These are phyloP conservation scores for Dynastes grantii DNA, from an alignment of 2,888 invertebrate genomes.

Conservation along the genomic window DNA sequence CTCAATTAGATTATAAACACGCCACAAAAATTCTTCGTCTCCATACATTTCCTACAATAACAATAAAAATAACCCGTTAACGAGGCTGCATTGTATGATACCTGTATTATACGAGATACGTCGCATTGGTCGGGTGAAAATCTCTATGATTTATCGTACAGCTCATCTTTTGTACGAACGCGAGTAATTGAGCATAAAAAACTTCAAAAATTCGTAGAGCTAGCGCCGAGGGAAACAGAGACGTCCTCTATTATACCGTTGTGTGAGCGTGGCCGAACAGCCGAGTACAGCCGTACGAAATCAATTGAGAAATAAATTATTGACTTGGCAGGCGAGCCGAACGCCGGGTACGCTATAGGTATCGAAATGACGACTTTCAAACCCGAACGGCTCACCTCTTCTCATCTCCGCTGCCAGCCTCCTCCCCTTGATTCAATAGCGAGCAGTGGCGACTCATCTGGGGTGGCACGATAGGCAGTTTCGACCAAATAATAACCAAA, in stretches of 20 bases:
- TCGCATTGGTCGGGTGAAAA: not conserved
- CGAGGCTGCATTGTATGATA: constrained; percentile 24
- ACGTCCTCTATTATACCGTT: not conserved
- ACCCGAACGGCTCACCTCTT: not conserved
- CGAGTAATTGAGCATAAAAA: constrained; percentile 40
- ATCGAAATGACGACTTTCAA: constrained; percentile 20
- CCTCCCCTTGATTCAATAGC: not conserved
- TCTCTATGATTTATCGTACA: constrained; percentile 15
- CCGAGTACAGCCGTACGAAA: constrained; percentile 5
- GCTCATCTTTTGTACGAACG: constrained; percentile 13
- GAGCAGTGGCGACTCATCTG: too few species aligned
- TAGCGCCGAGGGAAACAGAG: not conserved
- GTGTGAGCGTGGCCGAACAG: not conserved
- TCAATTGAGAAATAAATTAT: constrained; percentile 43
- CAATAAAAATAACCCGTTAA: constrained; percentile 40
- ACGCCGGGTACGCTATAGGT: constrained; percentile 5
- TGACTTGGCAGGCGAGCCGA: constrained; percentile 14
- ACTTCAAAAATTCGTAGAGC: constrained; percentile 18
- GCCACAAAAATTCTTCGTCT: not conserved
- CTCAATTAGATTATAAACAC: not conserved
- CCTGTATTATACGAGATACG: not conserved
- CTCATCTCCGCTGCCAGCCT: not conserved
- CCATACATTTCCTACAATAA: not conserved
- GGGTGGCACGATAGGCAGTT: too few species aligned
- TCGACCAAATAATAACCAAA: too few species aligned